Conservation (phyloP, 2,797 vertebrate genomes). For the Simalia tracyae region DNA sequence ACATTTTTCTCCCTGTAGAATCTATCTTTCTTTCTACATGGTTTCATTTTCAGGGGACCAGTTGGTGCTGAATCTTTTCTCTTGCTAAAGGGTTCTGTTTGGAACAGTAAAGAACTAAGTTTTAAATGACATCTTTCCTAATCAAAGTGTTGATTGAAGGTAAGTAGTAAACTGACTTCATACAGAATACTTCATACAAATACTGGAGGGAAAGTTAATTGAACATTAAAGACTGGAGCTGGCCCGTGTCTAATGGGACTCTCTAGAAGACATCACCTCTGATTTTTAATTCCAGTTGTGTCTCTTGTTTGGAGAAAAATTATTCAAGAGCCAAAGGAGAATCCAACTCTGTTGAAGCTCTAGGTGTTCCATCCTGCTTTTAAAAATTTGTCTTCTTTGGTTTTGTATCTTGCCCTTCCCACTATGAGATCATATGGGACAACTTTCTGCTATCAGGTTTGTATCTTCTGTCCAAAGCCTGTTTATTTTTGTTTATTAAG, state of each 20-base stretch:
- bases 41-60: constrained; percentile 33
- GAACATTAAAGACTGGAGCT: constrained; percentile 5
- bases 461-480: constrained; percentile 54
- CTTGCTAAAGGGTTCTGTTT: constrained; percentile 25
- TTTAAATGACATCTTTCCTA: constrained; percentile 44
- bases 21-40: constrained; percentile 34
- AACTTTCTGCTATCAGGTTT: constrained; percentile 62
- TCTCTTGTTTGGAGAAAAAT: constrained; percentile 27
- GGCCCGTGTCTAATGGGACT: constrained; percentile 31
- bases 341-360: constrained; percentile 32
- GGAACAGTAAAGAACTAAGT: constrained; percentile 34
- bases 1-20: constrained; percentile 25
- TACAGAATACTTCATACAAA: constrained; percentile 51
- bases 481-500: constrained; percentile 60
- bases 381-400: constrained; percentile 41
- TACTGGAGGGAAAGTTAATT: constrained; percentile 23
- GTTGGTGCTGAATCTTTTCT: neutral
- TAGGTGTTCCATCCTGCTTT: neutral
- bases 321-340: constrained; percentile 59
- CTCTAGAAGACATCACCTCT: neutral
- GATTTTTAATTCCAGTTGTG: constrained; percentile 2
- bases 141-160: constrained; percentile 28
- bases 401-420: constrained; percentile 56
- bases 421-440: constrained; percentile 45
- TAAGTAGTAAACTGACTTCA: constrained; percentile 54